Evolutionary conservation across 37 sponge, comb jelly and placozoan species (phyloP), one percentile per base, ranked within the genome.

Genomic region (Oscarella lobularis): DNA sequence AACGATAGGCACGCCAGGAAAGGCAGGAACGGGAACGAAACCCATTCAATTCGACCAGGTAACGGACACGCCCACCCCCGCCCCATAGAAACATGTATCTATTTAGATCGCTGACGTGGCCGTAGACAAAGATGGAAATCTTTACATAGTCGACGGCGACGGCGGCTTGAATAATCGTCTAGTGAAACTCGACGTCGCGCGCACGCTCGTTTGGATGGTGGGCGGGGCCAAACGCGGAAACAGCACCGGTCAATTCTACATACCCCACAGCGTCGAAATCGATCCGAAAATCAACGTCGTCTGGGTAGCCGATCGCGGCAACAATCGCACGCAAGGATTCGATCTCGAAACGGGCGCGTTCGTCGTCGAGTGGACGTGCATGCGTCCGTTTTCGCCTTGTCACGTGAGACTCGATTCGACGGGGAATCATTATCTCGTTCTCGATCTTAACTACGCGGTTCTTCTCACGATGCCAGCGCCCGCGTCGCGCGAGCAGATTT

Each of bases 61-160:
- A 14, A 14, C 60, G 20, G 60, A 48, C 14, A 27, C 20, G 20
- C 14, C 60, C 60, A 27, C 20, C 60, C 14, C 60, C 60, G n/a
- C n/a, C n/a, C n/a, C n/a, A n/a, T n/a, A n/a, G n/a, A n/a, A n/a
- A n/a, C n/a, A n/a, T n/a, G n/a, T n/a, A n/a, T n/a, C n/a, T n/a
- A n/a, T n/a, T n/a, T n/a, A 48, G 60, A 20, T 48, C 9, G 60
- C 60, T 48, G 60, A 48, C 20, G 20, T 48, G 9, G 60, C 60
- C 6, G 31, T 14, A 30, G 71, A 68, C 31, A 32, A 4, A 14
- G 5, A 32, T 29, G 6, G 33, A 32, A 34, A 32, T 4, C 31
- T 68, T 35, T 68, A 29, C 71, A 14, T 68, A 34, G 71, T 68
- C 31, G 71, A 68, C 31, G 71, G 71, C 31, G 71, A 68, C 33